These are phyloP conservation scores for Chesias legatella DNA, from an alignment of 2,888 invertebrate species.

Conservation along the genomic window DNA sequence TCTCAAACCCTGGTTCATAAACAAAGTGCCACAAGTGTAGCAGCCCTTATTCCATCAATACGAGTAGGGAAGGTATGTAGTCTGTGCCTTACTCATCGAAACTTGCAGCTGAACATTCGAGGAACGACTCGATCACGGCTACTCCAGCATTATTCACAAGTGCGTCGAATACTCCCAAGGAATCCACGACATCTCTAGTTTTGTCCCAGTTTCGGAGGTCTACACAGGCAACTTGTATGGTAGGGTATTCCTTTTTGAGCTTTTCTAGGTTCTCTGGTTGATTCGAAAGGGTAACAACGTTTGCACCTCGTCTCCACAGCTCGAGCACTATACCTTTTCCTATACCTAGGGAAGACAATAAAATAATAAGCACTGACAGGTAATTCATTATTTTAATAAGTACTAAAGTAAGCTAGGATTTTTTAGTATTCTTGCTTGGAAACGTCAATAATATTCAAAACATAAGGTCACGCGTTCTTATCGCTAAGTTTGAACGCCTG, in stretches of 20 bases:
- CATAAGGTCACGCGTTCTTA: too few species aligned
- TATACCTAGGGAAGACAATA: slow-evolving; percentile 72
- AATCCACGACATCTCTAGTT: slow-evolving; percentile 77
- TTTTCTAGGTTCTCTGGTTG: slow-evolving; percentile 82
- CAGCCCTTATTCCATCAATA: too few species aligned
- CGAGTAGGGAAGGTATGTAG: too few species aligned
- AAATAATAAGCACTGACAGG: background rate
- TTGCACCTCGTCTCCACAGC: slow-evolving; percentile 83
- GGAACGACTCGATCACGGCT: slow-evolving; percentile 84
- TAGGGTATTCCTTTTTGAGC: slow-evolving; percentile 80
- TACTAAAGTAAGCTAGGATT: too few species aligned
- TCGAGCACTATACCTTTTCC: slow-evolving; percentile 85
- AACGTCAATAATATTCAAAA: too few species aligned
- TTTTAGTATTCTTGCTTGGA: too few species aligned
- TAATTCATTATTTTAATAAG: background rate
- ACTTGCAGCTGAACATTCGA: slow-evolving; percentile 83
- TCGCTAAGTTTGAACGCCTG: too few species aligned
- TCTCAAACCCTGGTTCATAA: too few species aligned
- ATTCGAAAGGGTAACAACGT: slow-evolving; percentile 87
- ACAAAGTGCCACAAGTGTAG: too few species aligned
- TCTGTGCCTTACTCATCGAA: slow-evolving; percentile 83
- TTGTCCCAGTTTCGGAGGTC: slow-evolving; percentile 88
- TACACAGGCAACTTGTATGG: slow-evolving; percentile 81
- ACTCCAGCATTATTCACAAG: slow-evolving; percentile 94
- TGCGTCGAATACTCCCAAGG: slow-evolving; percentile 85